Conservation (phyloP, 2,113 vertebrate species). For the Cacatua alba region DNA sequence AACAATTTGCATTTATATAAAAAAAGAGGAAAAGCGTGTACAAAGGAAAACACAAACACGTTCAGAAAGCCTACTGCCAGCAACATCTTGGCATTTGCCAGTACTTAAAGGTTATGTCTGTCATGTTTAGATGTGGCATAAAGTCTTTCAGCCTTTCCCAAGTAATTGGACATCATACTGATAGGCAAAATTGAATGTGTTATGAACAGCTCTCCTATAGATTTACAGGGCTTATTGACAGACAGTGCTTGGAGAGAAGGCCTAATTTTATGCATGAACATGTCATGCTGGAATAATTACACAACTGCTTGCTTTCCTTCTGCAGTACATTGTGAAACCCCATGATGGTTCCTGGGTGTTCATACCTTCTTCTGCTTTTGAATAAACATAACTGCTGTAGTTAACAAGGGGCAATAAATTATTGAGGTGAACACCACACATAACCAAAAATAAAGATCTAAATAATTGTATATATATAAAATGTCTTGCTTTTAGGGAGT, state of each 20-base stretch:
- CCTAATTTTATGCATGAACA: slow-evolving; percentile 69
- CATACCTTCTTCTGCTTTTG: slow-evolving; percentile 33
- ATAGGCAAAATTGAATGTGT: slow-evolving; percentile 73
- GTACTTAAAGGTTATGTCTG: slow-evolving; percentile 77
- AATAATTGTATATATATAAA: neutral
- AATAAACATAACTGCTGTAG: slow-evolving; percentile 26
- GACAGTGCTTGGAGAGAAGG: slow-evolving; percentile 64
- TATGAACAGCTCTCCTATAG: slow-evolving; percentile 47
- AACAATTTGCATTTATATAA: slow-evolving; percentile 42
- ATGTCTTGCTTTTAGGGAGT: neutral
- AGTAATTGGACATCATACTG: slow-evolving; percentile 77
- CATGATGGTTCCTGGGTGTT: neutral
- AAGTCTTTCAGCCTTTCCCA: slow-evolving; percentile 76
- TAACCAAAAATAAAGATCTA: neutral
- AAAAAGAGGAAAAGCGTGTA: neutral
- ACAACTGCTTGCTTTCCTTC: slow-evolving; percentile 59
- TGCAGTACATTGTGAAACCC: slow-evolving; percentile 19
- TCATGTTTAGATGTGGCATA: slow-evolving; percentile 70
- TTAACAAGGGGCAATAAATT: slow-evolving; percentile 20
- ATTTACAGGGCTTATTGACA: slow-evolving; percentile 66
- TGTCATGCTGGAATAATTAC: slow-evolving; percentile 71
- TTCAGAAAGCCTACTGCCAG: slow-evolving; percentile 58
- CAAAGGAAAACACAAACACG: slow-evolving; percentile 58
- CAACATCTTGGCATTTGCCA: slow-evolving; percentile 68
- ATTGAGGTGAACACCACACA: neutral